Percentiles rank a stretch among this genome's conserved stretches.
Evolutionary conservation across 2,888 invertebrate species (phyloP).

Genomic region (Drosophila fulvimacula): DNA sequence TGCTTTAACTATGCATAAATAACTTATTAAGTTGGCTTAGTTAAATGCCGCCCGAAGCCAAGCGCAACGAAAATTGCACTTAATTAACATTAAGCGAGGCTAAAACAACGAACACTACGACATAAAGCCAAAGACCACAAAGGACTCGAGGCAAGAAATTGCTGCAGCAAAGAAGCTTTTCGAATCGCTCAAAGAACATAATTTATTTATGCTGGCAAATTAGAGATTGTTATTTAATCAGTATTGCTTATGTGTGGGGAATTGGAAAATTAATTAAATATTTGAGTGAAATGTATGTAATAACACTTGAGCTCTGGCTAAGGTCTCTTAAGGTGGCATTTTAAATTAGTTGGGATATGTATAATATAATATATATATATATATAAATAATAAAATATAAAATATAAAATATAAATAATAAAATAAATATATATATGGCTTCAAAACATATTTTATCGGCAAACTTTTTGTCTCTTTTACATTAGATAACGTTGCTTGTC

Average conservation of each 20-base stretch:
- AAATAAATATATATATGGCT: no score
- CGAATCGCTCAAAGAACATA: neutral
- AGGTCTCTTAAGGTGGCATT: neutral
- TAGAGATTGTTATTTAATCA: constrained; percentile 6
- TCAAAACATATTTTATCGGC: neutral
- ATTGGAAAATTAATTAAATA: neutral
- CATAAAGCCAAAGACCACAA: constrained; percentile 2
- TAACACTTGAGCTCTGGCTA: neutral
- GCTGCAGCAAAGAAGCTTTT: constrained; percentile 2
- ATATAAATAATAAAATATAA: no score
- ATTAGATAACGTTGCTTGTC: neutral
- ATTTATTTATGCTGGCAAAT: constrained; percentile 2
- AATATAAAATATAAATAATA: no score
- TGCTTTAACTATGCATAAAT: constrained; percentile 42
- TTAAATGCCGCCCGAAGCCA: constrained; percentile 30
- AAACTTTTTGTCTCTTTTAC: neutral
- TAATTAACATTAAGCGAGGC: constrained; percentile 34
- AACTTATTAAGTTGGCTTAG: constrained; percentile 44
- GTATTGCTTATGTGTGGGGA: neutral
- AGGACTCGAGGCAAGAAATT: constrained; percentile 15
- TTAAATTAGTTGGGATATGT: neutral
- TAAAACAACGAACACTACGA: constrained; percentile 17
- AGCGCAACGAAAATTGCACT: constrained; percentile 41
- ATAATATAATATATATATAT: neutral
- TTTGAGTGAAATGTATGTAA: neutral